These are phyloP conservation scores for Ophiodon elongatus DNA, from an alignment of 2,113 vertebrate genomes.

Conservation along the genomic window DNA sequence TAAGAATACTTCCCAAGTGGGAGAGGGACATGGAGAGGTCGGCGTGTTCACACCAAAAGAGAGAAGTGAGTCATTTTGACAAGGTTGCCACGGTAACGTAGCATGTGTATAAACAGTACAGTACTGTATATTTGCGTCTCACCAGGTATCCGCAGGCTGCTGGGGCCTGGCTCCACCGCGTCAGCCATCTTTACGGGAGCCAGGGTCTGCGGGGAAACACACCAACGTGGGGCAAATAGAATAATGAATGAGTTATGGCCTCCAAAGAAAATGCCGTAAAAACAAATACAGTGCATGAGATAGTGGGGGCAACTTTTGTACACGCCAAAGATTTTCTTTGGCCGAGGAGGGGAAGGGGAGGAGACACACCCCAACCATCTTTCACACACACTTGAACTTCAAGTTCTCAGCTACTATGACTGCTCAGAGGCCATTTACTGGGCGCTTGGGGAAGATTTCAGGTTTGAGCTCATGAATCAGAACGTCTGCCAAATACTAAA, in stretches of 20 bases:
- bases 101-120: neutral
- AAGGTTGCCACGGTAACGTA: slow-evolving; percentile 10
- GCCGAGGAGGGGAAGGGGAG: neutral
- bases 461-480: neutral
- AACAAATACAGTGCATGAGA: neutral
- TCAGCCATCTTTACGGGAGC: slow-evolving; percentile 82
- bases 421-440: neutral
- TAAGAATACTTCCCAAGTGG: slow-evolving; percentile 52
- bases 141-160: slow-evolving; percentile 80
- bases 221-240: neutral
- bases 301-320: neutral
- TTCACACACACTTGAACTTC: slow-evolving; percentile 21
- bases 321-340: neutral
- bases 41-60: slow-evolving; percentile 35
- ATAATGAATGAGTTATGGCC: neutral
- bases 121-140: slow-evolving; percentile 38
- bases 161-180: slow-evolving; percentile 72
- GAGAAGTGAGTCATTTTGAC: slow-evolving; percentile 38
- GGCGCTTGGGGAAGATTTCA: neutral
- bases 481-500: neutral
- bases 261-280: neutral
- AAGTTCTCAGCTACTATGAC: neutral
- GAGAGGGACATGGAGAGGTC: slow-evolving; percentile 59
- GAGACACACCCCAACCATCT: neutral
- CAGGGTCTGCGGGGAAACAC: slow-evolving; percentile 64